Base-by-base conservation (phyloP, 1,140 invertebrate species). In the Oryctes rhinoceros region DNA sequence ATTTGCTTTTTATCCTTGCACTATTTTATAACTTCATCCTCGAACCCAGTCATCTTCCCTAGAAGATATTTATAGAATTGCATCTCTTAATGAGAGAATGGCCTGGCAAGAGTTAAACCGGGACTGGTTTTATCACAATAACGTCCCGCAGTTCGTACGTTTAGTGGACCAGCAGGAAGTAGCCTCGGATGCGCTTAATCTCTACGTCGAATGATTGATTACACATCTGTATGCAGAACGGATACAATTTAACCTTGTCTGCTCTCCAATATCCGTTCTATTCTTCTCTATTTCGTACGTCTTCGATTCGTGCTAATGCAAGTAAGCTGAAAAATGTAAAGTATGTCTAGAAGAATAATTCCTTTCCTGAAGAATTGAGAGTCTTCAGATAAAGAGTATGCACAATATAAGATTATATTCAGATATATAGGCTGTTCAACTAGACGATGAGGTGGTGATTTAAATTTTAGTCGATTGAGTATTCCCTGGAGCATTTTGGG, bases 111-210 rank as follows among this genome's bases (percentile, higher is more conserved):
- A 80, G 80, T 76, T 30, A 80, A 78, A 80, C 75, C 53, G 20
- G 80, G 80, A 83, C 82, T 83, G 82, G 82, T 83, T 83, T 78
- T 74, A 78, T 81, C 80, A 83, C 82, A 83, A 83, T 83, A 81
- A 76, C 78, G 67, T 80, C 81, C 82, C 71, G 82, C 79, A 71
- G 82, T 83, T 83, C 79, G 76, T 80, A 48, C 81, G 82, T 83
- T 83, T 83, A 83, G 81, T 83, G 81, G 82, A 83, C 78, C 82
- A 83, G 82, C 82, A 83, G 82, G 82, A 83, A 83, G 82, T 83
- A 80, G 76, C 76, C 65, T 75, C 82, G 80, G 76, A 79, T 81
- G 76, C 77, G 79, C 78, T 83, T 81, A 81, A 83, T 83, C 82
- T 83, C 71, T 79, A 53, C 44, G 79, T 75, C 71, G 79, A 76